Evolutionary conservation across 2,797 vertebrate genomes (phyloP).

Genomic region (Eleutherodactylus coqui): DNA sequence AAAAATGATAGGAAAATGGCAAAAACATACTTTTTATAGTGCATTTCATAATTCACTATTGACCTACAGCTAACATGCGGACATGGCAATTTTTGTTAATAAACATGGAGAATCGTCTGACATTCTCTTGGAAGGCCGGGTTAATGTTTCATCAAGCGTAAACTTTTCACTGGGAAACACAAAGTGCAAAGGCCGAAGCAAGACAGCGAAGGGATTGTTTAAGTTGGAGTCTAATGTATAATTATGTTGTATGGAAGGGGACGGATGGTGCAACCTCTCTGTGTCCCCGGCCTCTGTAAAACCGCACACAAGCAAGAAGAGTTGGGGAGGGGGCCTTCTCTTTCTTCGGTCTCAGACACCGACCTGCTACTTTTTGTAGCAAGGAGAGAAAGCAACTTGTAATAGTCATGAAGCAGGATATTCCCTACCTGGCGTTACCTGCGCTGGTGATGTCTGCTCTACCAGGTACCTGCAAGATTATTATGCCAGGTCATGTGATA

Average conservation of each 20-base stretch:
- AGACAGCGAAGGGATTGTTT: background rate
- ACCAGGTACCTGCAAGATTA: slow-evolving; percentile 34
- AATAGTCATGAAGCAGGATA: background rate
- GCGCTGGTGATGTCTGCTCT: background rate
- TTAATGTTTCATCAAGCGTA: slow-evolving; percentile 68
- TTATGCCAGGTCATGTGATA: background rate
- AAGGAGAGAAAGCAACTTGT: background rate
- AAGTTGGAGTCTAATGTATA: background rate
- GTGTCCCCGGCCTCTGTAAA: background rate
- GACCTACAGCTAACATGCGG: too few relatives aligned
- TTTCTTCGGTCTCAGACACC: background rate
- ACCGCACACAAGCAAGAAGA: background rate
- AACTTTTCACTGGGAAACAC: slow-evolving; percentile 50
- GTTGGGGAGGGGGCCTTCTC: background rate
- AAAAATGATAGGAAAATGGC: too few relatives aligned
- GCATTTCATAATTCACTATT: too few relatives aligned
- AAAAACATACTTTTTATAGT: too few relatives aligned
- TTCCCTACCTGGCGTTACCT: background rate
- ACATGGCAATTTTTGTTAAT: too few relatives aligned
- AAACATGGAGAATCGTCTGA: background rate
- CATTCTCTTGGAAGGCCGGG: slow-evolving; percentile 54
- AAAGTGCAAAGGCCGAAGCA: slow-evolving; percentile 50
- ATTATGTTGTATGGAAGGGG: background rate
- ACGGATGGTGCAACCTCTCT: background rate
- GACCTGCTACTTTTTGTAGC: slow-evolving; percentile 16